A percentile compares a stretch with the other conserved stretches of the same genome.
Conservation (phyloP, 2,888 invertebrate species). For the Camponotus fellah region DNA sequence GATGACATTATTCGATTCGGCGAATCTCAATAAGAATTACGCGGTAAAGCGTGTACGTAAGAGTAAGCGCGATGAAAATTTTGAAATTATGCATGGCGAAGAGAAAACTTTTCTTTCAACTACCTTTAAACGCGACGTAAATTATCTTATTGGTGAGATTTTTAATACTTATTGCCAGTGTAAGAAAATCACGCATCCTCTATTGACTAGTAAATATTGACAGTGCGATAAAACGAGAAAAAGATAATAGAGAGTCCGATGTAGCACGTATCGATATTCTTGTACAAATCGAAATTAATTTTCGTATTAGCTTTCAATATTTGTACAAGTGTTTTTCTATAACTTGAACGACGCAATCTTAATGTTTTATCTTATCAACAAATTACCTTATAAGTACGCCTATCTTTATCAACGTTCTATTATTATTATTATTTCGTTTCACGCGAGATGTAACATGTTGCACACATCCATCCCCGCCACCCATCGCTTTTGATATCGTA, state of each 20-base stretch:
- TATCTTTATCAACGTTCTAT: background rate
- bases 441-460: background rate
- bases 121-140: too few relatives aligned
- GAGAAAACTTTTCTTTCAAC: background rate
- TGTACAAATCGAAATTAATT: conserved; percentile 39
- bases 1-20: background rate
- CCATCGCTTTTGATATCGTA: background rate
- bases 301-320: conserved; percentile 50
- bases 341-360: background rate
- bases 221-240: conserved; percentile 53
- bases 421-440: background rate
- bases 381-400: background rate
- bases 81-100: background rate
- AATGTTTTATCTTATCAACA: background rate
- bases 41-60: background rate
- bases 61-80: background rate
- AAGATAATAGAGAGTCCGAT: conserved; percentile 15
- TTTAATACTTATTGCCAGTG: background rate
- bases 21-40: background rate
- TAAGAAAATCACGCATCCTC: conserved; percentile 42
- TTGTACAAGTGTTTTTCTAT: conserved; percentile 36
- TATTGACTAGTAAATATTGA: conserved; percentile 61
- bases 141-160: background rate
- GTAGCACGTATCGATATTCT: conserved; percentile 43
- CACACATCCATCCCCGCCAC: background rate